Evolutionary conservation across 2,888 invertebrate species (phyloP), one percentile per base, ranked within the genome.

Genomic region (Athrips mouffetella): DNA sequence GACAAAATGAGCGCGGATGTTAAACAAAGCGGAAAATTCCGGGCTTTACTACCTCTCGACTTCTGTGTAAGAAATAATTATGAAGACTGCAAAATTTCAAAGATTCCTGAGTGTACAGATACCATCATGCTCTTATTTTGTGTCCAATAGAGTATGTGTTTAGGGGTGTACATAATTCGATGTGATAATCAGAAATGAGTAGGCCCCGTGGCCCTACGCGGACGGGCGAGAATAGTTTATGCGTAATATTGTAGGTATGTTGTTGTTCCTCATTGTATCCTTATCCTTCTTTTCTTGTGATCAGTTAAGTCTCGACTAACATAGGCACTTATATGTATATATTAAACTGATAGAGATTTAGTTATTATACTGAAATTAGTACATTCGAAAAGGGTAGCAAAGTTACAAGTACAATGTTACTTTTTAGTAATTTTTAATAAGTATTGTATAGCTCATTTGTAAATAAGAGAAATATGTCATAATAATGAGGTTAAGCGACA

Each of bases 391-490:
- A 78, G 76, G 78, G 75, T 83, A 84, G 85, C 70, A 73, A 80
- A 76, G 75, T 80, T 81, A 75, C 71, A 72, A 88, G 88, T 87
- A 87, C 88, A 87, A 86, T 83, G 82, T 85, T 85, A 84, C 83
- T 82, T 85, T 83, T 76, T 81, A 75, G 69, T 79, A 76, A 79
- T 79, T 84, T n/a, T 77, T 80, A 76, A 80, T 61, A 63, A 73
- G 73, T 83, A 81, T 79, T 86, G 85, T 87, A 87, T 84, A 87
- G 81, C 70, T 61, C 80, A 84, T 78, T 76, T 88, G 88, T 88
- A 88, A 79, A 88, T 88, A 88, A 88, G 88, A 88, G 80, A 64
- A 83, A 87, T 87, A 78, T 86, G 85, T 83, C 88, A 87, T 87
- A 86, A 86, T 88, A 87, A 83, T 79, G 76, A 77, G 76, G 77